These are phyloP conservation scores for Tragopan temminckii DNA, from an alignment of 2,797 vertebrate genomes.

Conservation along the genomic window DNA sequence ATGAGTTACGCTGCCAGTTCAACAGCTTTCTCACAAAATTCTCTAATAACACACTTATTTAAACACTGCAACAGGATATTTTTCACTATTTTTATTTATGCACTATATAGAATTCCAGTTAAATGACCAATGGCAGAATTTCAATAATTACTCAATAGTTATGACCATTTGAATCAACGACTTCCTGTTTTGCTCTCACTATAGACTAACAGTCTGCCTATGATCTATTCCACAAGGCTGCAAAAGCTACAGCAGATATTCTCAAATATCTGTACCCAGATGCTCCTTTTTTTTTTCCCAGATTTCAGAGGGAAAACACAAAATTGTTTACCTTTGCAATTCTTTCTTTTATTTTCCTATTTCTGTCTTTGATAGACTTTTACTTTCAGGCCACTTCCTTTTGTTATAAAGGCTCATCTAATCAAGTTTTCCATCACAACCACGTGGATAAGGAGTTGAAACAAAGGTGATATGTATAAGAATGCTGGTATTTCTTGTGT, in stretches of 20 bases:
- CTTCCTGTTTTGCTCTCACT: constrained; percentile 71
- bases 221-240: too few species aligned
- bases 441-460: not conserved
- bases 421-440: not conserved
- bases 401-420: not conserved
- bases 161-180: constrained; percentile 57
- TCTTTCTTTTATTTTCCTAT: accelerated
- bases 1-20: not conserved
- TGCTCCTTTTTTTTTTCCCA: too few species aligned
- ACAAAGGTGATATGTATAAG: accelerated
- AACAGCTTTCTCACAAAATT: not conserved
- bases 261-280: too few species aligned
- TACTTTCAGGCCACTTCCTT: not conserved
- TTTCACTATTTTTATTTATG: constrained; percentile 67
- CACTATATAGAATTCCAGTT: constrained; percentile 8
- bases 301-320: too few species aligned
- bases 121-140: constrained; percentile 40
- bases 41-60: constrained; percentile 39
- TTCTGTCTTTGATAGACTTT: not conserved
- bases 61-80: constrained; percentile 11
- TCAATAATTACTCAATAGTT: constrained; percentile 57
- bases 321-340: not conserved
- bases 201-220: too few species aligned
- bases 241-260: too few species aligned
- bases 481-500: not conserved